Conservation (phyloP, 2,888 invertebrate genomes). For the Drosophila macrospina region DNA sequence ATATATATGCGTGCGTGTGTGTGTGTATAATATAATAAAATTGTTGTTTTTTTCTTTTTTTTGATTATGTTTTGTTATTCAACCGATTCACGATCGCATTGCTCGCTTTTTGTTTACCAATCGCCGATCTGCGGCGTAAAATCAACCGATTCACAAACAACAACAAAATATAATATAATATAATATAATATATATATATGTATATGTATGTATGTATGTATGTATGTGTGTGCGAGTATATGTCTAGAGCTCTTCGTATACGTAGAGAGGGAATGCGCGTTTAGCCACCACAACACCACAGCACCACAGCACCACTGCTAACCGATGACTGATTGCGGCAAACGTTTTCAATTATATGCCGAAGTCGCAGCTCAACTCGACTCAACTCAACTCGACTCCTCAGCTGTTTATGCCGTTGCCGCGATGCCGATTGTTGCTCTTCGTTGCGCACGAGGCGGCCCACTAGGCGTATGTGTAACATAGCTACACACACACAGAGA, state of each 20-base stretch:
- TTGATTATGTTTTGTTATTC: slow-evolving; percentile 28
- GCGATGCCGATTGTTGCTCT: slow-evolving; percentile 11
- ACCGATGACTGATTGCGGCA: slow-evolving; percentile 37
- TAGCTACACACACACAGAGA: background rate
- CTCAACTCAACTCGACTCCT: slow-evolving; percentile 11
- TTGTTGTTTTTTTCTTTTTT: no score
- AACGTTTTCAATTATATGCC: background rate
- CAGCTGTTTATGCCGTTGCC: slow-evolving; percentile 1
- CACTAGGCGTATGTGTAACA: slow-evolving; percentile 57
- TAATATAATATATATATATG: no score
- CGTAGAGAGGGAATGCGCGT: background rate
- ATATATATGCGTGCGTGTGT: no score
- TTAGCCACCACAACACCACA: slow-evolving; percentile 19
- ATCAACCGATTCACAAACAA: slow-evolving; percentile 27
- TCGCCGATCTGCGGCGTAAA: slow-evolving; percentile 46
- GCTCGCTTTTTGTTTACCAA: slow-evolving; percentile 44
- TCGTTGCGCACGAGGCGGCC: slow-evolving; percentile 57
- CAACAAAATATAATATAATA: no score
- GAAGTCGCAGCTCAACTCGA: slow-evolving; percentile 1
- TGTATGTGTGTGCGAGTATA: background rate
- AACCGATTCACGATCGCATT: slow-evolving; percentile 48
- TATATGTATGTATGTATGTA: background rate
- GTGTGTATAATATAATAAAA: slow-evolving; percentile 1
- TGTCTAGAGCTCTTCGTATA: background rate
- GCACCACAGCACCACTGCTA: slow-evolving; percentile 21